phyloP scores from a whole-genome alignment of 2,797 vertebrate genomes.

The Dromococcyx pavoninus region DNA sequence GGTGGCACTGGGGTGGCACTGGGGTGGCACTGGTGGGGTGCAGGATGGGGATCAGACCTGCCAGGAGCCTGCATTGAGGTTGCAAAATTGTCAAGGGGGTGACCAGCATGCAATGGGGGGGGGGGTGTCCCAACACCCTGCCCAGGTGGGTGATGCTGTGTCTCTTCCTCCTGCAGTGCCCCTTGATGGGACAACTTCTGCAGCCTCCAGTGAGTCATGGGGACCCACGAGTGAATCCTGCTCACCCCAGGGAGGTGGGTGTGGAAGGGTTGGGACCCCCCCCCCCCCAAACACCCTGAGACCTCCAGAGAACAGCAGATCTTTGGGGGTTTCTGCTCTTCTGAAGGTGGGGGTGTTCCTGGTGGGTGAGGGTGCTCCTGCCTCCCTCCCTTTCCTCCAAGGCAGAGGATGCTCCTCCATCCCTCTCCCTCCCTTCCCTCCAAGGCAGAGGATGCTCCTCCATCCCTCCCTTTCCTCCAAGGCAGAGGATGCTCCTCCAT shows the following conservation, averaged over 20 bases:
- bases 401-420: too few species aligned
- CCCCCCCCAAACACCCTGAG: accelerated
- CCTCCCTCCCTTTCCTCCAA: background rate
- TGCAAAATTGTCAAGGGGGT: too few species aligned
- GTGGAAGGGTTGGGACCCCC: background rate
- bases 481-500: too few species aligned
- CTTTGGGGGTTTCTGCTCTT: too few species aligned
- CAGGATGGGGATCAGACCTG: background rate
- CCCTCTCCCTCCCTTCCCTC: too few species aligned
- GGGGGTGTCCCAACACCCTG: background rate
- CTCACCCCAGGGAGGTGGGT: background rate
- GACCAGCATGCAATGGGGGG: background rate
- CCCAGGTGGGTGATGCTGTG: accelerated
- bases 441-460: too few species aligned
- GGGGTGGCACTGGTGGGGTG: background rate
- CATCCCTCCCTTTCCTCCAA: too few species aligned
- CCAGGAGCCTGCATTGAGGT: background rate
- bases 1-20: background rate
- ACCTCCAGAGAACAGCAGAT: background rate
- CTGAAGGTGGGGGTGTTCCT: background rate
- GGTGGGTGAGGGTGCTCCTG: background rate
- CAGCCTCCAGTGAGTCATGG: background rate
- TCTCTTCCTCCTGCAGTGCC: background rate
- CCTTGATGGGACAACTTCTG: accelerated
- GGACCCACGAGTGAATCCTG: accelerated